A percentile compares a stretch with the other conserved stretches of the same genome.
Conservation (phyloP, 2,797 vertebrate genomes). For the Myotis planiceps region DNA sequence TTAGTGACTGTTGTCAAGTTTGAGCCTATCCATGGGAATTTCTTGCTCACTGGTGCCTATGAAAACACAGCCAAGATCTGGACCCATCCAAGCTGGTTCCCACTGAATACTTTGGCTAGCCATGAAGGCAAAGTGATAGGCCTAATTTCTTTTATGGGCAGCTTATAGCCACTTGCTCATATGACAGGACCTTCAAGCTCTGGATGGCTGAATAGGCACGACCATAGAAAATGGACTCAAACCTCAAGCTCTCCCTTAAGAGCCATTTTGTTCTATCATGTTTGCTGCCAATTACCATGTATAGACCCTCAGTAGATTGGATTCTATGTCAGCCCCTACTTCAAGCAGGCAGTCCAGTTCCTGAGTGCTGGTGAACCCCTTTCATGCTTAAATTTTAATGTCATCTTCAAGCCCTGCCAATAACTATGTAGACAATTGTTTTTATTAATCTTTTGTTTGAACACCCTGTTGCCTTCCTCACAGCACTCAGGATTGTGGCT, state of each 20-base stretch:
- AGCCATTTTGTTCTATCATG: constrained; percentile 60
- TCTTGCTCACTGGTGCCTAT: constrained; percentile 95
- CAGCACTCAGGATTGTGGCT: constrained; percentile 16
- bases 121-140: constrained; percentile 99
- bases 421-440: constrained; percentile 28
- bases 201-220: constrained; percentile 93
- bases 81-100: constrained; percentile 97
- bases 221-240: neutral
- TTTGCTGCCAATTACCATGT: constrained; percentile 36
- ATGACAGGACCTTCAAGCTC: constrained; percentile 97
- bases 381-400: constrained; percentile 38
- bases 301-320: neutral
- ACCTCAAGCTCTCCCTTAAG: neutral
- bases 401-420: neutral
- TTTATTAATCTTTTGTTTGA: constrained; percentile 44
- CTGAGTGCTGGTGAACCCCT: neutral
- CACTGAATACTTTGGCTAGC: constrained; percentile 95
- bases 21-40: constrained; percentile 95
- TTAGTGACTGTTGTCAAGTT: constrained; percentile 94
- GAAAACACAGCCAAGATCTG: constrained; percentile 97
- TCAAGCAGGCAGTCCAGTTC: neutral
- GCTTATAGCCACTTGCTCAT: constrained; percentile 96
- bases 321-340: neutral
- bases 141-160: constrained; percentile 93
- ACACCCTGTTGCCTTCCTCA: neutral